Conservation (phyloP, 2,888 invertebrate species). For the Cepaea hortensis region DNA sequence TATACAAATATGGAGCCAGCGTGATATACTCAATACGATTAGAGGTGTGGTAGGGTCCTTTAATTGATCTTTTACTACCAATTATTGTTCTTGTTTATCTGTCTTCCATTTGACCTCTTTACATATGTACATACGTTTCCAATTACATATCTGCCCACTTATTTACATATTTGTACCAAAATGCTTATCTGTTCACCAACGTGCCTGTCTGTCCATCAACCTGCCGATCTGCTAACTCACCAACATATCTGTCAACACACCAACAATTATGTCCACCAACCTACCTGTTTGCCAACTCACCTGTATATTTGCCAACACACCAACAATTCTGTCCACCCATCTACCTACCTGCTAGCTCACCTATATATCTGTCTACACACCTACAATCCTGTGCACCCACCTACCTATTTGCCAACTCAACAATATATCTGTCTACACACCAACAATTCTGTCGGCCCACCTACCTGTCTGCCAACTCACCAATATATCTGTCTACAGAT, state of each 20-base stretch:
- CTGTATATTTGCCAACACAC: background rate
- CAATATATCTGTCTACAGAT: background rate
- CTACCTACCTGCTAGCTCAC: background rate
- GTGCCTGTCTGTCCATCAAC: too few relatives aligned
- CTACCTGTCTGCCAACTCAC: background rate
- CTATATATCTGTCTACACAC: background rate
- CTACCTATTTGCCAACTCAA: background rate
- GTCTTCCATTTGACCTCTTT: too few relatives aligned
- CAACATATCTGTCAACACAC: background rate
- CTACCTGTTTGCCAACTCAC: background rate
- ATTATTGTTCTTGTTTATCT: too few relatives aligned
- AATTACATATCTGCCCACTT: too few relatives aligned
- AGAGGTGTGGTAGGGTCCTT: too few relatives aligned
- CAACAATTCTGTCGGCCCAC: background rate
- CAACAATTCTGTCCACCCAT: background rate
- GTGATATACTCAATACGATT: too few relatives aligned
- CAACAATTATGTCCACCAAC: background rate
- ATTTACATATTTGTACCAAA: too few relatives aligned
- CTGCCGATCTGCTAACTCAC: background rate
- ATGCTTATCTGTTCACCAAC: too few relatives aligned
- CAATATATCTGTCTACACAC: background rate
- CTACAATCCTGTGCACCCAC: background rate
- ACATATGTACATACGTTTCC: too few relatives aligned
- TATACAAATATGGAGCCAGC: too few relatives aligned
- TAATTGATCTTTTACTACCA: too few relatives aligned